phyloP scores from a whole-genome alignment of 2,888 invertebrate genomes.

The Malthinus seriepunctatus region DNA sequence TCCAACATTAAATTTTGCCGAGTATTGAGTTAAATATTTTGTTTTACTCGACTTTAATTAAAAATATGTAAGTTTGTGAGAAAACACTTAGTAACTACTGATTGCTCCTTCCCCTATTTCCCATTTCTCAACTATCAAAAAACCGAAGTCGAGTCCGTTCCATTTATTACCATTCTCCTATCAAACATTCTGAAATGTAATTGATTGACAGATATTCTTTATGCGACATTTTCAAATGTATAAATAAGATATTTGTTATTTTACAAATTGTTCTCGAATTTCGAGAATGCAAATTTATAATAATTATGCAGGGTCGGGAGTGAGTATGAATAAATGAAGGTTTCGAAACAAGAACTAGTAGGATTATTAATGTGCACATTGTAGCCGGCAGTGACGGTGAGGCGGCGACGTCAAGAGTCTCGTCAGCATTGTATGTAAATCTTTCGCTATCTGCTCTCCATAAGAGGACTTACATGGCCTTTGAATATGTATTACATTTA shows the following conservation, averaged over 20 bases:
- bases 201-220: no score
- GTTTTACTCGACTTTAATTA: no score
- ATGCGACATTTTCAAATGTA: no score
- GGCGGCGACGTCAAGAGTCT: conserved; percentile 31
- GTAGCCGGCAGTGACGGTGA: conserved; percentile 29
- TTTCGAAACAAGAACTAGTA: conserved; percentile 27
- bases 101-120: no score
- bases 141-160: no score
- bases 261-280: conserved; percentile 26
- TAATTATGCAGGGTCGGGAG: conserved; percentile 27
- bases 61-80: no score
- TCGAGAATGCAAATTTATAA: conserved; percentile 27
- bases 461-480: conserved; percentile 33
- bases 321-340: conserved; percentile 26
- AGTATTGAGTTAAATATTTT: no score
- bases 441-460: conserved; percentile 31
- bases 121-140: no score
- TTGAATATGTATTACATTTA: conserved; percentile 38
- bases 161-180: no score
- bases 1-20: no score
- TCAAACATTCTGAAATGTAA: no score
- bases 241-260: conserved; percentile 21
- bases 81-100: no score
- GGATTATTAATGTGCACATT: conserved; percentile 31
- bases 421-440: conserved; percentile 33